Base-by-base conservation (phyloP, 1,140 invertebrate genomes). In the Uloborus diversus region DNA sequence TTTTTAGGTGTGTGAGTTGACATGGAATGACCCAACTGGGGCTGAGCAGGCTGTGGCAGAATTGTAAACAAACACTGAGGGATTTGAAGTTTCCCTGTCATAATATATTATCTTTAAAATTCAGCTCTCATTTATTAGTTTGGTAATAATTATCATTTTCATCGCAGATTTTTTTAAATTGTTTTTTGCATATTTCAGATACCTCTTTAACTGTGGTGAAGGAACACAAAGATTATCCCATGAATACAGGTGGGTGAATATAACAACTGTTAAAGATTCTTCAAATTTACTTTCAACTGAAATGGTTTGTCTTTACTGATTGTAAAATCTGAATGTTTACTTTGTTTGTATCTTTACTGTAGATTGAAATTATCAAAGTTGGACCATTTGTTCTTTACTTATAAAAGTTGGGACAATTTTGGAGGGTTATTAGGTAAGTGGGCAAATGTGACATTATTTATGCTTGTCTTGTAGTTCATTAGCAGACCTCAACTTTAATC, bases 161-260 rank as follows among this genome's bases (percentile, higher is more conserved):
- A n/a, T n/a, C n/a, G n/a, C n/a, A n/a, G n/a, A n/a, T n/a, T n/a
- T n/a, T n/a, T n/a, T n/a, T n/a, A n/a, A n/a, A n/a, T n/a, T n/a
- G n/a, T n/a, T n/a, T n/a, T n/a, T n/a, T n/a, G n/a, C n/a, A n/a
- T 23, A 14, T 42, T 47, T 59, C 13, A 81, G 53, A 14, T 82
- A 82, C 61, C 84, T 98, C 0, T 97, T 98, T 84, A 98, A 98
- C 85, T 98, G 96, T 87, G 94, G 95, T 0, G 96, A 98, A 89
- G 93, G 94, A 23, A 93, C 92, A 9, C 96, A 98, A 86, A 89
- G 96, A 35, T 85, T 97, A 66, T 92, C 93, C 2, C 90, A 93
- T 85, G 95, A 97, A 86, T 92, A 96, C 85, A 95, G 93, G 88
- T 86, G 82, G 83, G 83, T 81, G 27, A 32, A 23, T 37, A 37